phyloP scores from a whole-genome alignment of 2,113 vertebrate genomes.

The Hippocampus barbouri region DNA sequence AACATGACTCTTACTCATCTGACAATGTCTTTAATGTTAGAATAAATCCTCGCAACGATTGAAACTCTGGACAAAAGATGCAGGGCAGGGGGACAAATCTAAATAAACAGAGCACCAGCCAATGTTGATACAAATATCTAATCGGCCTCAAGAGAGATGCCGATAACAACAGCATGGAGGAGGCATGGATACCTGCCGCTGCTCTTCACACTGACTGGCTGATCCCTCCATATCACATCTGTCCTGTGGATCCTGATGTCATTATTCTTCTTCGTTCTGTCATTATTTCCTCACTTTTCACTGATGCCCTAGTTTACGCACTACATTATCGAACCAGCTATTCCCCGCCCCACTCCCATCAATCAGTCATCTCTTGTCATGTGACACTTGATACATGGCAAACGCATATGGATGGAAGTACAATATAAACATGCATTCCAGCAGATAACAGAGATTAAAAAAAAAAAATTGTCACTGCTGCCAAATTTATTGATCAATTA shows the following conservation, averaged over 20 bases:
- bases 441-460: not conserved
- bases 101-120: constrained; percentile 56
- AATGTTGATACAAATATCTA: constrained; percentile 29
- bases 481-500: not conserved
- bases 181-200: constrained; percentile 13
- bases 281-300: not conserved
- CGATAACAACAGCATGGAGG: not conserved
- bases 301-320: not conserved
- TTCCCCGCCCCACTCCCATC: too few species aligned
- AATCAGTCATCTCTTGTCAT: too few species aligned
- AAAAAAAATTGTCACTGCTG: not conserved
- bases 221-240: constrained; percentile 9
- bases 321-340: not conserved
- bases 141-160: not conserved
- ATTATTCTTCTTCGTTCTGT: not conserved
- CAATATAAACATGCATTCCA: not conserved
- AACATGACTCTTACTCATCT: not conserved
- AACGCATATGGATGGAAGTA: not conserved
- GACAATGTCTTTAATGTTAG: not conserved
- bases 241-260: not conserved
- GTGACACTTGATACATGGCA: too few species aligned
- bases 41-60: not conserved
- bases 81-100: constrained; percentile 8
- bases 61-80: constrained; percentile 8
- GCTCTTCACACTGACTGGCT: constrained; percentile 32